A percentile compares a stretch with the other conserved stretches of the same genome.
These are phyloP conservation scores for Globodera ellingtonae DNA, from an alignment of 1,140 invertebrate genomes.

Conservation along the genomic window DNA sequence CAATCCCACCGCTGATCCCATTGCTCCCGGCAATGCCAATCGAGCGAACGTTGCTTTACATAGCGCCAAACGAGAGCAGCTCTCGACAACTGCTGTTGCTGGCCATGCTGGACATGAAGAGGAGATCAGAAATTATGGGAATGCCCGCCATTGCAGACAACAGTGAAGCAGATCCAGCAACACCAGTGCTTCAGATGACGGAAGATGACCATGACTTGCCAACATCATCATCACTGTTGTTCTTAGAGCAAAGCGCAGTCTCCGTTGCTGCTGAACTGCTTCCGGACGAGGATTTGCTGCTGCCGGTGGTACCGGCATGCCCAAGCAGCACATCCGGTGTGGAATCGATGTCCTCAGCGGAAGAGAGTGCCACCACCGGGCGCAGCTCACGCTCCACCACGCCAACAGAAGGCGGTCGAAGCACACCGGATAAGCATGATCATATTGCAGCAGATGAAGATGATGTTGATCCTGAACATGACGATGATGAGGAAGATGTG, in stretches of 20 bases:
- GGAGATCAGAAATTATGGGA: not conserved
- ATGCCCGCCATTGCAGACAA: not conserved
- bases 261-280: conserved; percentile 7
- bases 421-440: not conserved
- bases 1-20: conserved; percentile 19
- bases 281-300: conserved; percentile 7
- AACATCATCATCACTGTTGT: not conserved
- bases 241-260: not conserved
- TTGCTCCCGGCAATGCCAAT: conserved; percentile 13
- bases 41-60: conserved; percentile 21
- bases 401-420: not conserved
- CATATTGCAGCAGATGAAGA: not conserved
- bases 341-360: conserved; percentile 26
- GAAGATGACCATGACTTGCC: not conserved
- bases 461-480: not conserved
- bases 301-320: conserved; percentile 5
- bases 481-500: not conserved
- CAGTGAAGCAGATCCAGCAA: not conserved
- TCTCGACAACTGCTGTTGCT: conserved; percentile 19
- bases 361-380: not conserved
- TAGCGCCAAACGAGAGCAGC: conserved; percentile 23
- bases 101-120: conserved; percentile 17
- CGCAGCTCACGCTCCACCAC: conserved; percentile 5
- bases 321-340: conserved; percentile 27
- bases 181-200: not conserved